Evolutionary conservation across 2,113 vertebrate species (phyloP).

Genomic region (Lampris megalopsis): DNA sequence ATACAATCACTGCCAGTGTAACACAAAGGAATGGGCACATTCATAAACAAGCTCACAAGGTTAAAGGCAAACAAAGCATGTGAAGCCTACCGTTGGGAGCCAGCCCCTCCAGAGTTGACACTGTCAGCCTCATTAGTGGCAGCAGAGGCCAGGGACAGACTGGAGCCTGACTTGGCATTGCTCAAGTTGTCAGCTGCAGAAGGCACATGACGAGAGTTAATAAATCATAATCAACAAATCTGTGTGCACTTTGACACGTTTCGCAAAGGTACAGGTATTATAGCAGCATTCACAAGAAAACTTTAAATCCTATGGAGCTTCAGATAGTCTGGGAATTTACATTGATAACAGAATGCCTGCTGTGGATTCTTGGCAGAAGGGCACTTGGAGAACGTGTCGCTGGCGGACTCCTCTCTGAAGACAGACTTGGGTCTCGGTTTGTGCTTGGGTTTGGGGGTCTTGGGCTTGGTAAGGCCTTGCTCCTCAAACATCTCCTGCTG

Average conservation of each 20-base stretch:
- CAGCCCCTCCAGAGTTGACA: constrained; percentile 89
- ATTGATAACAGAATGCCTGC: not conserved
- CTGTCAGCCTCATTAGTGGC: constrained; percentile 90
- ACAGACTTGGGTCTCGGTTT: constrained; percentile 91
- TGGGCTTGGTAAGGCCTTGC: constrained; percentile 89
- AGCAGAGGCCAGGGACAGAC: constrained; percentile 91
- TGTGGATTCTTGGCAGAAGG: constrained; percentile 81
- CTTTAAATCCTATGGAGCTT: not conserved
- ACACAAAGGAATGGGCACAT: not conserved
- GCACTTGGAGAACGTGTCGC: constrained; percentile 86
- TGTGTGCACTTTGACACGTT: too few relatives aligned
- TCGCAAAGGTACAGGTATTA: too few relatives aligned
- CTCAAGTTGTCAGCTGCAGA: constrained; percentile 87
- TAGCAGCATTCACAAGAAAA: too few relatives aligned
- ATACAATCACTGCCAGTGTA: not conserved
- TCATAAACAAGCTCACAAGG: too few relatives aligned
- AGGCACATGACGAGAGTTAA: not conserved
- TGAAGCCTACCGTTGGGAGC: constrained; percentile 87
- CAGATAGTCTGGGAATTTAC: not conserved
- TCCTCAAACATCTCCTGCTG: constrained; percentile 95
- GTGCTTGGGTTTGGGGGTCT: constrained; percentile 81
- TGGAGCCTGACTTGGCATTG: constrained; percentile 94
- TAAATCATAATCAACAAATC: not conserved
- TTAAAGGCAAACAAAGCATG: not conserved
- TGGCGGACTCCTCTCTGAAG: constrained; percentile 89